A percentile compares a stretch with the other conserved stretches of the same genome.
Evolutionary conservation across 2,888 invertebrate species (phyloP).

Genomic region (Torymus texanus): DNA sequence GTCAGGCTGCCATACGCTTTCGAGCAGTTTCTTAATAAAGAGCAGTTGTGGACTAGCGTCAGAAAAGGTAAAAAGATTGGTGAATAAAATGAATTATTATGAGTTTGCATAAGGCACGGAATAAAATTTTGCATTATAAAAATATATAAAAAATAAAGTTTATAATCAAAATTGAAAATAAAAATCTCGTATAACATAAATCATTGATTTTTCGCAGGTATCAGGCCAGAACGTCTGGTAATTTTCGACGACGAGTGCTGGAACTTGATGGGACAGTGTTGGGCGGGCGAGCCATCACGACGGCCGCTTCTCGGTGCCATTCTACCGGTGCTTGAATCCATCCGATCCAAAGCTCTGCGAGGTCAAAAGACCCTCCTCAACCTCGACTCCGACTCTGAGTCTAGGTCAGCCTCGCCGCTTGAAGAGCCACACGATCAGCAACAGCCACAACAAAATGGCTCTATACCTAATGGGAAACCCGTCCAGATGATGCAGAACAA

Average conservation of each 20-base stretch:
- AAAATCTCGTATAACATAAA: background rate
- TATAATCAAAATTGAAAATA: background rate
- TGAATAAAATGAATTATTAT: too few relatives aligned
- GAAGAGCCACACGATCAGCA: background rate
- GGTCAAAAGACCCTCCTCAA: slow-evolving; percentile 61
- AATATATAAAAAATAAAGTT: too few relatives aligned
- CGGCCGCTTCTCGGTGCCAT: slow-evolving; percentile 88
- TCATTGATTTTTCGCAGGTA: slow-evolving; percentile 77
- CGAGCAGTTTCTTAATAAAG: slow-evolving; percentile 89
- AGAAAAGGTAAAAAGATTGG: slow-evolving; percentile 80
- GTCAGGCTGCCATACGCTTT: slow-evolving; percentile 87
- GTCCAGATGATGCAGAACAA: background rate
- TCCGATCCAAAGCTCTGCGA: slow-evolving; percentile 72
- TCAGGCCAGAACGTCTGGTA: slow-evolving; percentile 86
- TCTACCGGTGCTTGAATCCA: slow-evolving; percentile 81
- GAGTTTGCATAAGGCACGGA: too few relatives aligned
- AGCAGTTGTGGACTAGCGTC: slow-evolving; percentile 90
- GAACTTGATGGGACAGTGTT: slow-evolving; percentile 89
- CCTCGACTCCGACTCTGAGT: slow-evolving; percentile 56
- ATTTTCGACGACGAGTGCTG: slow-evolving; percentile 88
- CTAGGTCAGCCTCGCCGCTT: background rate
- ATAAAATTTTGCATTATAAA: too few relatives aligned
- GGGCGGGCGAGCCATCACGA: slow-evolving; percentile 84
- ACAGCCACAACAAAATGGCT: too few relatives aligned
- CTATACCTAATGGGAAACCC: slow-evolving; percentile 34